These are phyloP conservation scores for Luperina testacea DNA, from an alignment of 2,888 invertebrate species.

Conservation along the genomic window DNA sequence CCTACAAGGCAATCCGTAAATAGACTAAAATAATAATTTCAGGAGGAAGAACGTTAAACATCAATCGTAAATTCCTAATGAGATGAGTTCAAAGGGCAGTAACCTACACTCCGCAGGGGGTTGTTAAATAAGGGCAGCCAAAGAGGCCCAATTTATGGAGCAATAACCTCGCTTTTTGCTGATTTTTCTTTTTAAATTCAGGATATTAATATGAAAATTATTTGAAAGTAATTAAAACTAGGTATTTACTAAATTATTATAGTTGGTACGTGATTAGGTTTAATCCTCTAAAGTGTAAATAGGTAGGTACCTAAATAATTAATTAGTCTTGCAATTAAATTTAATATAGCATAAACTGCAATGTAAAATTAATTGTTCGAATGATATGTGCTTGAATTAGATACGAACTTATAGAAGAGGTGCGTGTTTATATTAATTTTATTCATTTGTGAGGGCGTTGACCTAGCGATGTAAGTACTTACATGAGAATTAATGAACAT, in stretches of 20 bases:
- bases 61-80: conserved; percentile 2
- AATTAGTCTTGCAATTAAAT: conserved; percentile 28
- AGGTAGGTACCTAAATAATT: background rate
- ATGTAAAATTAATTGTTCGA: conserved; percentile 38
- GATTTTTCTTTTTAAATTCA: background rate
- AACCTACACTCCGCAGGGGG: conserved; percentile 15
- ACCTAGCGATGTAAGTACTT: conserved; percentile 39
- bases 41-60: conserved; percentile 1
- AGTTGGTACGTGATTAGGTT: background rate
- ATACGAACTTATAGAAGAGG: conserved; percentile 7
- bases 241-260: background rate
- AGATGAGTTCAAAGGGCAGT: conserved; percentile 22
- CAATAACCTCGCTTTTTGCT: background rate
- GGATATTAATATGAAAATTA: background rate
- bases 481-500: conserved; percentile 32
- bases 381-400: conserved; percentile 28
- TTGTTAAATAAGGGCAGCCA: background rate
- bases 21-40: conserved; percentile 2
- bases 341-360: conserved; percentile 26
- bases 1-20: background rate
- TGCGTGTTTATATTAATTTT: conserved; percentile 20
- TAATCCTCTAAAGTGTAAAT: background rate
- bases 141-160: background rate
- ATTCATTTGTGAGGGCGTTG: conserved; percentile 38
- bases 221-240: background rate